Evolutionary conservation across 2,113 vertebrate genomes (phyloP).

Genomic region (Silurus asotus): DNA sequence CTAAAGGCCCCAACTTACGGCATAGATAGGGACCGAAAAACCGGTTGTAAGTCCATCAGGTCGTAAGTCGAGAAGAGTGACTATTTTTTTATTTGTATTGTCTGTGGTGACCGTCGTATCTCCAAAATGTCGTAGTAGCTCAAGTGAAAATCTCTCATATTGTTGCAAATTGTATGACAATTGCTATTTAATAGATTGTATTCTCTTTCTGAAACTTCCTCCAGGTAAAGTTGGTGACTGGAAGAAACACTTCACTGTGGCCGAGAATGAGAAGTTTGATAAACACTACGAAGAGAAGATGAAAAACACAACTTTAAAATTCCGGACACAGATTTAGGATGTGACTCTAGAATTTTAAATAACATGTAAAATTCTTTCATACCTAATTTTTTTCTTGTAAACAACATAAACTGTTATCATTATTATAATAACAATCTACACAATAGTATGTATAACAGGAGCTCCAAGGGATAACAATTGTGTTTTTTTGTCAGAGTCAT

Average conservation of each 20-base stretch:
- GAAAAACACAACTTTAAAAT: conserved; percentile 58
- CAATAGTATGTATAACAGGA: background rate
- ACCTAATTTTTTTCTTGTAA: background rate
- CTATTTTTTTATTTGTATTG: too few species aligned
- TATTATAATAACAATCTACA: background rate
- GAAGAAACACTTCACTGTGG: conserved; percentile 68
- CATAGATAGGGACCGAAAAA: too few species aligned
- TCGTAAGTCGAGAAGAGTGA: too few species aligned
- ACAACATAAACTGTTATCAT: background rate
- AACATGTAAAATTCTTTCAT: background rate
- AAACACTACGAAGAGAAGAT: conserved; percentile 67
- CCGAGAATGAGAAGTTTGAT: conserved; percentile 69
- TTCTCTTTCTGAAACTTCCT: background rate
- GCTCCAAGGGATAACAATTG: background rate
- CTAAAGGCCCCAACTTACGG: too few species aligned
- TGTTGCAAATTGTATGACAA: background rate
- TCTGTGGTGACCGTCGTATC: too few species aligned
- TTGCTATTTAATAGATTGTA: background rate
- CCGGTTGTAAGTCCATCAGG: too few species aligned
- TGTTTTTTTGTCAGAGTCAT: background rate
- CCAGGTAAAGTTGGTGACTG: conserved; percentile 68
- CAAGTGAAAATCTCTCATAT: background rate
- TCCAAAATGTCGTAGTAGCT: too few species aligned
- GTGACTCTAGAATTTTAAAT: background rate
- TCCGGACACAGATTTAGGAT: conserved; percentile 57